Percentiles rank a stretch among this genome's conserved stretches.
Conservation (phyloP, 2,888 invertebrate species). For the Hydraecia micacea region DNA sequence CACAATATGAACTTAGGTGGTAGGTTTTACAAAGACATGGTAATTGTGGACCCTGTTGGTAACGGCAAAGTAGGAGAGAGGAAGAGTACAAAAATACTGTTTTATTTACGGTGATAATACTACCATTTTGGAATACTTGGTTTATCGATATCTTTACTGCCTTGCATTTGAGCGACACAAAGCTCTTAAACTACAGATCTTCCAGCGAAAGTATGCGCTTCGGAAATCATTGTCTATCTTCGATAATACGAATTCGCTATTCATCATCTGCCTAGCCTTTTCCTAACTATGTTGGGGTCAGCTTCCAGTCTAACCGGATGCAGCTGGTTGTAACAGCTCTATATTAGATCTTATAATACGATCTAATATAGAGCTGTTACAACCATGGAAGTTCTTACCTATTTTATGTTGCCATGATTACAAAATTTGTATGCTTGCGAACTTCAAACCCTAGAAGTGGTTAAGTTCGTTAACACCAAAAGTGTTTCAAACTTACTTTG, state of each 20-base stretch:
- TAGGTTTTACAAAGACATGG: too few species aligned
- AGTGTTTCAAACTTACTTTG: slow-evolving; percentile 86
- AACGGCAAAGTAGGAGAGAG: not conserved
- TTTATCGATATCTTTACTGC: not conserved
- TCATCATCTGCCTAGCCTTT: too few species aligned
- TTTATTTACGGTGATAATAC: not conserved
- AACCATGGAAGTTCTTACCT: not conserved
- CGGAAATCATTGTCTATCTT: not conserved
- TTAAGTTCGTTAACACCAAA: too few species aligned
- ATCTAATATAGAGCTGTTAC: not conserved
- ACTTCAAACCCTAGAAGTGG: not conserved
- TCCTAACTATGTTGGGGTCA: too few species aligned
- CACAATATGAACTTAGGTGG: not conserved
- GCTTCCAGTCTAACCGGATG: too few species aligned
- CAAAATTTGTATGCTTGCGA: not conserved
- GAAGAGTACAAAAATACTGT: not conserved
- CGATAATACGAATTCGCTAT: not conserved
- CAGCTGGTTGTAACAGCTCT: too few species aligned
- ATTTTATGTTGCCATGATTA: not conserved
- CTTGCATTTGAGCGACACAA: not conserved
- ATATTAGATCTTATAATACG: too few species aligned
- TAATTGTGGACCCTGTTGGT: not conserved
- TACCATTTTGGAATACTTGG: not conserved
- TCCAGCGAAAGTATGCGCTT: too few species aligned
- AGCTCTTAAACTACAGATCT: not conserved